Base-by-base conservation (phyloP, 2,113 vertebrate species). In the Nothobranchius kuhntae region DNA sequence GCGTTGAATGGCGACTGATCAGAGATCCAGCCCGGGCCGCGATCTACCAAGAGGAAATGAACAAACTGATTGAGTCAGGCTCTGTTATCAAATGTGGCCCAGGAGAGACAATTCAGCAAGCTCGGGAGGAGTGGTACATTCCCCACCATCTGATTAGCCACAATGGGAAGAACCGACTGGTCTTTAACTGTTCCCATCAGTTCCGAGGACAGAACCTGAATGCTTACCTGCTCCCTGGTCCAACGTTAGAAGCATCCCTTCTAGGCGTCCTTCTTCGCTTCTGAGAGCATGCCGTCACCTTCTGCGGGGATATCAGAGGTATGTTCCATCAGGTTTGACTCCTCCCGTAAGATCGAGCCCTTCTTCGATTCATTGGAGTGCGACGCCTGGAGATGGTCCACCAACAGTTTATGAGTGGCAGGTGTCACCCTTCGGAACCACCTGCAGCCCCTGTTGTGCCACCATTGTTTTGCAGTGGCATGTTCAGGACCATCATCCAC, bases 101-200 rank as follows among this genome's bases (percentile, higher is more conserved):
- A 42, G 40, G 10, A 42, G 40, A 6, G 7, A 7, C 2, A 3
- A 11, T 7, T 11, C 21, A 44, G 3, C 8, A 6, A 30, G 42
- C 13, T 2, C 0, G 7, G 3, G 59, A 68, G 7, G 3, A 15
- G 9, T 76, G 73, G 66, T 76, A 24, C 11, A 58, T 54, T 1
- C 71, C 50, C 2, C 62, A 73, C 24, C 42, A 66, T 14, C 10
- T 54, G 26, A 26, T 35, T 0, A 54, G 53, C 26, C 26, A 30
- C 8, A 54, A 54, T 26, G 51, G 21, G 1, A 53, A 53, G 26
- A 55, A 55, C 13, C 13, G 53, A 36, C 6, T 55, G 26, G 53
- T 55, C 26, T 55, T 55, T 13, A 55, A 36, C 13, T 36, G 30
- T 14, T 36, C 53, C 26, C 8, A 36, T 1, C 26, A 36, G 53